Base-by-base conservation (phyloP, 2,113 vertebrate species). In the Colistium nudipinnis region DNA sequence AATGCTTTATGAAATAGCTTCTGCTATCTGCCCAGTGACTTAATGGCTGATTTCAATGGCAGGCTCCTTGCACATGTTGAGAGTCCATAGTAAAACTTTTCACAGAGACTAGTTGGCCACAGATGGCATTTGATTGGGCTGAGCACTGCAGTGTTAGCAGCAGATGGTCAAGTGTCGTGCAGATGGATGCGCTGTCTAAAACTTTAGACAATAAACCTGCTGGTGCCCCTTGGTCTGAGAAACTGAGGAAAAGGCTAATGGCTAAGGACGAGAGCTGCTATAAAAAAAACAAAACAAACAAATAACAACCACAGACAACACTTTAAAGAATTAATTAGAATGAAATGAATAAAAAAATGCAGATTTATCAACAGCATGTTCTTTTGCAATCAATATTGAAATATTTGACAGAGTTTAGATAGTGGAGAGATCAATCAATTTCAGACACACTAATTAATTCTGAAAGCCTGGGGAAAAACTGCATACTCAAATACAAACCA, bases 141-240 rank as follows among this genome's bases (percentile, higher is more conserved):
- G 64, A 53, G 54, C 20, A 0, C 68, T 45, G 81, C 55, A n/a
- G 84, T 19, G 76, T 47, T 31, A 12, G 74, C 77, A 57, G 80
- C 88, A 88, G 88, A 87, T 87, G 88, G 86, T 36, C 56, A 53
- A 49, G 80, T 1, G 66, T 66, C 35, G 69, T 48, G 36, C 84
- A 87, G 84, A 90, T 88, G 87, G 81, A 88, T 88, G 85, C 65
- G 6, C 66, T 74, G 74, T 84, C 84, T 38, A 48, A 68, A 76
- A 62, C 63, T 63, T 43, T 78, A 76, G 76, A 88, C 82, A 61
- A 76, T 76, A 69, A 86, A 70, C 85, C 86, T 83, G 81, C 81
- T 82, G 76, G 78, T 76, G 55, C 17, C 11, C 39, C 55, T 60
- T 48, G 7, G n/a, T 70, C 59, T 48, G 39, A 73, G 47, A 35